Conservation (phyloP, 2,797 vertebrate genomes). For the Amblyraja radiata region DNA sequence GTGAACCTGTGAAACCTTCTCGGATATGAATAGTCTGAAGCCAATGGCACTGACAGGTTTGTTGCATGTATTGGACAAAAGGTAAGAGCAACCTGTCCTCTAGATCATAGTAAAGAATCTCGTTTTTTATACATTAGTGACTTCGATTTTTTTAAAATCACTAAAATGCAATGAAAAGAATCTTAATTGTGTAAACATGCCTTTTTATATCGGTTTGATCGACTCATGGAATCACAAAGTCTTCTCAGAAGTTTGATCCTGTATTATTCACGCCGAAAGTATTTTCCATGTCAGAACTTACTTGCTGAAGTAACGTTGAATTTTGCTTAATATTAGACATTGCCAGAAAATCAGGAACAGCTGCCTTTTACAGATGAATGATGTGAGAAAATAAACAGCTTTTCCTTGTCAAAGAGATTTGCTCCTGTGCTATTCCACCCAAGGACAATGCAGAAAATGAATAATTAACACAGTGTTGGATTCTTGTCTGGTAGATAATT, state of each 20-base stretch:
- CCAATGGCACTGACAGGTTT: neutral
- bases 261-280: conserved; percentile 14
- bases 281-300: conserved; percentile 13
- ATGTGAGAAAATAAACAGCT: conserved; percentile 12
- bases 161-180: neutral
- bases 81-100: neutral
- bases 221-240: neutral
- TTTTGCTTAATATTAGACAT: conserved; percentile 17
- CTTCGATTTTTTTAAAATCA: neutral
- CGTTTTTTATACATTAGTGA: neutral
- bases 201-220: neutral
- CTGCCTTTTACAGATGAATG: neutral
- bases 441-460: neutral
- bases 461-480: neutral
- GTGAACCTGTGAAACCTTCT: neutral
- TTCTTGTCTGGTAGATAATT: neutral
- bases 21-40: neutral
- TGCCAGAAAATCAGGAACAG: conserved; percentile 16
- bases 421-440: neutral
- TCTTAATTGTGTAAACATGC: conserved; percentile 14
- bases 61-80: neutral
- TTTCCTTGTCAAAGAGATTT: neutral
- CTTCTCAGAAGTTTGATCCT: neutral
- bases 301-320: conserved; percentile 17
- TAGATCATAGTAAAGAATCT: neutral